Conservation (phyloP, 2,797 vertebrate species). For the Gephyroberyx darwinii region DNA sequence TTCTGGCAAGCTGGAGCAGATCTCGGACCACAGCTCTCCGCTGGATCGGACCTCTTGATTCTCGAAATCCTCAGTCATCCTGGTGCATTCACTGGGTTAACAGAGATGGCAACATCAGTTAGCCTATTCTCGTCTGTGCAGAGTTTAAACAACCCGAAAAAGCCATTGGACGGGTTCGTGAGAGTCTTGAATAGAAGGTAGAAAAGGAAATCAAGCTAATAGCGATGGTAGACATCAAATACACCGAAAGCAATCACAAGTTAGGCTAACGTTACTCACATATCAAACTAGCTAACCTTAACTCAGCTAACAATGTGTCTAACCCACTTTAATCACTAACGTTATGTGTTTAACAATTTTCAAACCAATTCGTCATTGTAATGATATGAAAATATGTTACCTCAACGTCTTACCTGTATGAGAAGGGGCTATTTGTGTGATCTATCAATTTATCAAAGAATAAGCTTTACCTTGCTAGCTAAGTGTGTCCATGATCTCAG, state of each 20-base stretch:
- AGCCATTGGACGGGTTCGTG: rapidly evolving
- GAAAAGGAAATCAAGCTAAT: not conserved
- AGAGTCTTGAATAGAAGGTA: not conserved
- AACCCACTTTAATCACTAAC: not conserved
- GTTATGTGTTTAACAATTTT: not conserved
- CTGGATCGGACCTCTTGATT: slow-evolving; percentile 78
- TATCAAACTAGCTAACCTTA: no score
- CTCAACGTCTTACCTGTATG: slow-evolving; percentile 52
- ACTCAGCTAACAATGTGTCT: not conserved
- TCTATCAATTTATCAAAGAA: slow-evolving; percentile 21
- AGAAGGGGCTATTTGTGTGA: slow-evolving; percentile 7
- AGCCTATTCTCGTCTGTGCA: not conserved
- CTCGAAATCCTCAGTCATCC: slow-evolving; percentile 88
- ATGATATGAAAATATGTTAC: not conserved
- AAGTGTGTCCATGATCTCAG: slow-evolving; percentile 41
- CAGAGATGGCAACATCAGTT: slow-evolving; percentile 12
- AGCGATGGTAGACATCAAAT: no score
- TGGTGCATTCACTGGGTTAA: slow-evolving; percentile 34
- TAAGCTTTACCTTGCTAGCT: slow-evolving; percentile 51
- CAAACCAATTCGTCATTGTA: not conserved
- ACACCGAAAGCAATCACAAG: not conserved
- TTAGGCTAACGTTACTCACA: not conserved
- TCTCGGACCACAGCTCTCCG: slow-evolving; percentile 92
- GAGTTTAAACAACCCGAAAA: not conserved
- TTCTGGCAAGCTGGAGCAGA: slow-evolving; percentile 87